Percentiles rank a stretch among this genome's conserved stretches.
Conservation (phyloP, 2,113 vertebrate genomes). For the Rhynchomys soricoides region DNA sequence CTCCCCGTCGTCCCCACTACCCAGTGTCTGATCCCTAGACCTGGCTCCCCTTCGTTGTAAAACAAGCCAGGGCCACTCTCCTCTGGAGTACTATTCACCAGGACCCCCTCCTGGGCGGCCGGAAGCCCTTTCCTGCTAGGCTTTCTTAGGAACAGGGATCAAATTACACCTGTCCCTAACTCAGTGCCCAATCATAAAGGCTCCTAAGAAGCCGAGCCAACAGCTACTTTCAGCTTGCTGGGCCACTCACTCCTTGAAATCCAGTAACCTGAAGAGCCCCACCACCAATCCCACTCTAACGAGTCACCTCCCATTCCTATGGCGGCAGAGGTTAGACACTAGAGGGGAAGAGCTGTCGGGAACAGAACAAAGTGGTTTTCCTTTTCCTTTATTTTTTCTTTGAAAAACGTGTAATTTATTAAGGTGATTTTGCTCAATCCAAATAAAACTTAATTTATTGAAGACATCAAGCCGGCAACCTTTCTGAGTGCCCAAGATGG, state of each 20-base stretch:
- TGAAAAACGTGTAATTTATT: conserved; percentile 87
- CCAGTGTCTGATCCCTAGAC: conserved; percentile 28
- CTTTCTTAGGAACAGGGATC: conserved; percentile 49
- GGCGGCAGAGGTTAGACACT: not conserved
- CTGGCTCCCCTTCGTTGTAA: conserved; percentile 30
- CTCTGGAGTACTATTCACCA: not conserved
- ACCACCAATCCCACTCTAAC: not conserved
- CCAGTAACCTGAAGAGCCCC: not conserved
- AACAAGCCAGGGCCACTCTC: conserved; percentile 20
- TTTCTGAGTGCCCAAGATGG: conserved; percentile 24
- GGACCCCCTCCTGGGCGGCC: not conserved
- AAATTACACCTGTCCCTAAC: not conserved
- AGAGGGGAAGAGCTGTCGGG: not conserved
- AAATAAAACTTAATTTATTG: conserved; percentile 91
- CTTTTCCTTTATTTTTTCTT: conserved; percentile 28
- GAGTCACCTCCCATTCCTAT: not conserved
- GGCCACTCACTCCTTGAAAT: not conserved
- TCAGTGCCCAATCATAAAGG: not conserved
- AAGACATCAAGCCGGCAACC: conserved; percentile 57
- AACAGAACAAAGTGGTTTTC: not conserved
- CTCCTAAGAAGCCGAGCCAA: not conserved
- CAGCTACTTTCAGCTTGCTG: not conserved
- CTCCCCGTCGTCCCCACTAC: not conserved
- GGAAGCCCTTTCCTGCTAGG: not conserved
- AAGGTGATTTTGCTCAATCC: conserved; percentile 83